Base-by-base conservation (phyloP, 30 jellyfish, hydroid and myxozoan genomes). In the Rhopilema esculentum region DNA sequence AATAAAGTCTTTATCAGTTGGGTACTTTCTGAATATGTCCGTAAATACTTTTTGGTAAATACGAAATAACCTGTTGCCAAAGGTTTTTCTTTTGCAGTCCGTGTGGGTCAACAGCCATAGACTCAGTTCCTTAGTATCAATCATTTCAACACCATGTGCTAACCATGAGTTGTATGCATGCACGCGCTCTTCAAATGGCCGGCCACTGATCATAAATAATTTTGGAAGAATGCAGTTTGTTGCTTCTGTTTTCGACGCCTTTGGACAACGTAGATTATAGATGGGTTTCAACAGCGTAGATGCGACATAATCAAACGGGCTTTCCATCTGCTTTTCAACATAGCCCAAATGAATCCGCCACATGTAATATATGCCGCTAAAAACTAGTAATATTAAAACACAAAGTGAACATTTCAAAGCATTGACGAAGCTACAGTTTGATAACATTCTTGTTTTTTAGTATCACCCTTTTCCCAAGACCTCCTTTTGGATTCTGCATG, bases 121-220 rank as follows among this genome's bases (percentile, higher is more conserved):
- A 30, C 76, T 49, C 19, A 77, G 20, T 50, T 32, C 57, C 15
- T 21, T 52, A 0, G 87, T 77, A 62, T 77, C 87, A 1, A 77
- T 77, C 23, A 61, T 20, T 16, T 52, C 26, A 1, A 77, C 76
- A 4, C 27, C 4, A 16, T 52, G 57, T 19, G 57, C 16, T 32
- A 27, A 20, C 87, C 87, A 77, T 0, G 87, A 77, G 0, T 20
- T 27, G 57, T 53, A 62, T 6, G 87, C 49, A 0, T 26, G 30
- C 8, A 12, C 6, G 15, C 64, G 27, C 26, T 77, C 76, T 21
- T 18, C 62, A 8, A 48, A 64, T 51, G 87, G 87, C 17, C 87
- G 26, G 1, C 75, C 87, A 77, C 87, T 77, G 48, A 77, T 77
- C 76, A 51, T 77, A 53, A 77, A 77, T 25, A 77, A 48, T 26